Base-by-base conservation (phyloP, 2,113 vertebrate genomes). In the Tursiops truncatus region DNA sequence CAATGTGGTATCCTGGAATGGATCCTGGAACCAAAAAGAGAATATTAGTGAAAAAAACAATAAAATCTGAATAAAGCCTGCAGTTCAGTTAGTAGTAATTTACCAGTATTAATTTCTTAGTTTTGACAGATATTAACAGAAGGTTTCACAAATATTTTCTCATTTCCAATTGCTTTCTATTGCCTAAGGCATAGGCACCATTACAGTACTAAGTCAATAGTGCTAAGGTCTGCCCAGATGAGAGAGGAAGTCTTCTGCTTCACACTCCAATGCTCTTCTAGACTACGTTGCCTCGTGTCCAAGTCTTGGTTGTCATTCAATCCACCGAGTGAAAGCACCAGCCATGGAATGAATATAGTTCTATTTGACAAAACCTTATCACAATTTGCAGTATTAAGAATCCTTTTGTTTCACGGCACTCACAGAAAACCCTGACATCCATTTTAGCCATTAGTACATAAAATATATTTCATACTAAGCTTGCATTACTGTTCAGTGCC, bases 381-480 rank as follows among this genome's bases (percentile, higher is more conserved):
- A 41, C 28, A 71, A 60, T 62, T 76, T 44, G 5, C 28, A 33
- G 23, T 82, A 93, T 65, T 89, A 92, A 94, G 76, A 97, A 86
- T 67, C 44, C 44, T 56, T 84, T 21, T 36, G 17, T 73, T 83
- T 56, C 26, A 92, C 0, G n/a, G 53, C 44, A 53, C 25, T 93
- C 53, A 76, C 14, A 73, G 62, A 87, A 93, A 88, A 81, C 17
- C 13, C 23, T 86, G n/a, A 76, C 7, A 90, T 8, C 44, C 23
- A 91, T 50, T 89, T 68, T 88, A 96, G 92, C 26, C 33, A 96
- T 62, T 56, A 87, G 53, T 89, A 77, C n/a, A 89, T 23, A 82
- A 95, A 95, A 93, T 56, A 47, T 28, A 90, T 41, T 95, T 47
- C 17, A 31, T n/a, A 73, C 21, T 21, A 95, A 77, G 38, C 79